These are phyloP conservation scores for Cantharis rufa DNA, from an alignment of 2,888 invertebrate genomes.

Conservation along the genomic window DNA sequence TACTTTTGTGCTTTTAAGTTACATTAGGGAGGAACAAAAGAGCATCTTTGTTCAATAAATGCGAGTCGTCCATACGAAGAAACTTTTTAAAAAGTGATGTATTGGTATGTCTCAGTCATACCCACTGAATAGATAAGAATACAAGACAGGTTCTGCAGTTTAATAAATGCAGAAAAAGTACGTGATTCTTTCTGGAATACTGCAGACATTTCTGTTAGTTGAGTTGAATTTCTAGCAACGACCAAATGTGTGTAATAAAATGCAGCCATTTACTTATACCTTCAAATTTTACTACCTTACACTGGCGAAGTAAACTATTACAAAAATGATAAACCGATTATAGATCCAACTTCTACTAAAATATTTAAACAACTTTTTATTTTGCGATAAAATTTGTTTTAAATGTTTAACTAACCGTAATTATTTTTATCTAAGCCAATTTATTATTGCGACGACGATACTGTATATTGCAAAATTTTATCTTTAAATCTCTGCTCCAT, in stretches of 20 bases:
- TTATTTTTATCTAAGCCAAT: no score
- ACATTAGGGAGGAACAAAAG: conserved; percentile 14
- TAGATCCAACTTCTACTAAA: background rate
- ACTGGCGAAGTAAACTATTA: background rate
- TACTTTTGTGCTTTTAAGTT: conserved; percentile 11
- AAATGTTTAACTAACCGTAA: no score
- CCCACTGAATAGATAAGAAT: conserved; percentile 38
- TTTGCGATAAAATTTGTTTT: background rate
- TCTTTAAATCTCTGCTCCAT: no score
- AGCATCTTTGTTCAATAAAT: conserved; percentile 23
- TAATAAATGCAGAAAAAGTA: conserved; percentile 35
- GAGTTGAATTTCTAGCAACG: background rate
- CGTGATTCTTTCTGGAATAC: conserved; percentile 41
- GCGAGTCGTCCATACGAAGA: conserved; percentile 9
- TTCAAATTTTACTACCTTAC: background rate
- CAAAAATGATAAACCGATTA: background rate
- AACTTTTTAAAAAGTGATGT: conserved; percentile 20
- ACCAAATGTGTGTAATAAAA: background rate
- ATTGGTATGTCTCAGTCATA: conserved; percentile 23
- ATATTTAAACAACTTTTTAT: background rate
- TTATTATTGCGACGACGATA: no score
- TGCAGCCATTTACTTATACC: background rate
- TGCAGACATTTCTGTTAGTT: conserved; percentile 34
- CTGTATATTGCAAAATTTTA: no score
- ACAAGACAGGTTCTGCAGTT: conserved; percentile 24